These are phyloP conservation scores for Prosapia bicincta DNA, from an alignment of 2,888 invertebrate genomes.

Conservation along the genomic window DNA sequence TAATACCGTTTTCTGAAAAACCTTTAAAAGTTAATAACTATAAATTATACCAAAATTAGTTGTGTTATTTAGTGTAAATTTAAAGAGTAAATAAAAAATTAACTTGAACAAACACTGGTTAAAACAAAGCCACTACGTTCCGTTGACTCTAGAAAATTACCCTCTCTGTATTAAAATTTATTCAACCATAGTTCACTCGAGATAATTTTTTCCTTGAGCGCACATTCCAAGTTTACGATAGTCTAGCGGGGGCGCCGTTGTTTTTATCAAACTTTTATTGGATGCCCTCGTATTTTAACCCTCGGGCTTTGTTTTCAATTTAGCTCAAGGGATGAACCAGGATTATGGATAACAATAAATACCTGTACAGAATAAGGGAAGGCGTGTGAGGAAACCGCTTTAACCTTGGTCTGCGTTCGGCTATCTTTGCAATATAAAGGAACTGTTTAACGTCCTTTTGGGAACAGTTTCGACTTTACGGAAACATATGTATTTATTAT, in stretches of 20 bases:
- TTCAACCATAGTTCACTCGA: neutral
- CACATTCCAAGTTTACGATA: neutral
- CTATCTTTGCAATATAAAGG: too few species aligned
- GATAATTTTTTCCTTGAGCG: neutral
- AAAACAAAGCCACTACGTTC: neutral
- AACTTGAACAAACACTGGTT: too few species aligned
- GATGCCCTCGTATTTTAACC: neutral
- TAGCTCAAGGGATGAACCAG: neutral
- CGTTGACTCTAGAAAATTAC: neutral
- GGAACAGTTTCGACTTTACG: too few species aligned
- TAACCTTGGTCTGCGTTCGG: too few species aligned
- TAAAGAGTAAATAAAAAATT: too few species aligned
- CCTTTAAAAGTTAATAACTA: too few species aligned
- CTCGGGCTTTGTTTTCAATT: neutral
- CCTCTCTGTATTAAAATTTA: neutral
- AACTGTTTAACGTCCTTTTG: too few species aligned
- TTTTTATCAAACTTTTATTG: neutral
- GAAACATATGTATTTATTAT: too few species aligned
- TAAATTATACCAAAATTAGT: too few species aligned
- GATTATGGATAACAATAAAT: constrained; percentile 2
- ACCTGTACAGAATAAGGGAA: neutral
- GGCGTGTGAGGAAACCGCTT: too few species aligned
- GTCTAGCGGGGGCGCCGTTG: neutral
- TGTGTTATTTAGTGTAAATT: too few species aligned
- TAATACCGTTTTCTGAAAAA: too few species aligned